Conservation (phyloP, 2,113 vertebrate genomes). For the Garra rufa region DNA sequence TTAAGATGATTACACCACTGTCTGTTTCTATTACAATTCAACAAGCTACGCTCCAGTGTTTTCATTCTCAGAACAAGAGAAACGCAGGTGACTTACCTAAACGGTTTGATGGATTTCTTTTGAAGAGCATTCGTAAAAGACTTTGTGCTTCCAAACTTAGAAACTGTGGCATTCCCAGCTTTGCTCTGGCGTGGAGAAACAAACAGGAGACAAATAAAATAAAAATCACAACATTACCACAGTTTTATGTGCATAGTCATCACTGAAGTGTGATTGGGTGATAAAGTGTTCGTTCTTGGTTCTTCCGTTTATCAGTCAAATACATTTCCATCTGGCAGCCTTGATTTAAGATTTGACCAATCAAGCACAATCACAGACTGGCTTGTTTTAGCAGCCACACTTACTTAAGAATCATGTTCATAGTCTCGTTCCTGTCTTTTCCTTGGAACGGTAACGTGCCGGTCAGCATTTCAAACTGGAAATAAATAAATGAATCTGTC, state of each 20-base stretch:
- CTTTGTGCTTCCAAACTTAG: slow-evolving; percentile 96
- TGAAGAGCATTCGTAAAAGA: slow-evolving; percentile 96
- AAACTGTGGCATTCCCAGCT: slow-evolving; percentile 98
- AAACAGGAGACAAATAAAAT: background rate
- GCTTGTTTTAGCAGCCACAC: slow-evolving; percentile 61
- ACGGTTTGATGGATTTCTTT: slow-evolving; percentile 95
- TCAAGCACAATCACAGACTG: background rate
- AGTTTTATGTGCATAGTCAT: background rate
- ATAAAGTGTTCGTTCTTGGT: background rate
- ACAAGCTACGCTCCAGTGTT: background rate
- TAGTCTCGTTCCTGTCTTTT: slow-evolving; percentile 96
- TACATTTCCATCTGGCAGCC: background rate
- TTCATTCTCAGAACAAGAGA: background rate
- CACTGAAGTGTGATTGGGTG: background rate
- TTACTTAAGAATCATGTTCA: slow-evolving; percentile 99
- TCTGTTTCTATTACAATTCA: background rate
- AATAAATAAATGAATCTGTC: background rate
- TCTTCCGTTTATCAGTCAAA: background rate
- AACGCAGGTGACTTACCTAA: slow-evolving; percentile 80
- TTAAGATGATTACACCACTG: slow-evolving; percentile 34
- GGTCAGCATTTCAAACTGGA: slow-evolving; percentile 96
- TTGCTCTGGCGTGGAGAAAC: slow-evolving; percentile 80
- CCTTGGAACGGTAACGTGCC: slow-evolving; percentile 97
- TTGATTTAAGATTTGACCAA: background rate
- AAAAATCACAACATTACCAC: background rate